phyloP scores from a whole-genome alignment of 2,113 vertebrate genomes.

The Chinchilla lanigera region DNA sequence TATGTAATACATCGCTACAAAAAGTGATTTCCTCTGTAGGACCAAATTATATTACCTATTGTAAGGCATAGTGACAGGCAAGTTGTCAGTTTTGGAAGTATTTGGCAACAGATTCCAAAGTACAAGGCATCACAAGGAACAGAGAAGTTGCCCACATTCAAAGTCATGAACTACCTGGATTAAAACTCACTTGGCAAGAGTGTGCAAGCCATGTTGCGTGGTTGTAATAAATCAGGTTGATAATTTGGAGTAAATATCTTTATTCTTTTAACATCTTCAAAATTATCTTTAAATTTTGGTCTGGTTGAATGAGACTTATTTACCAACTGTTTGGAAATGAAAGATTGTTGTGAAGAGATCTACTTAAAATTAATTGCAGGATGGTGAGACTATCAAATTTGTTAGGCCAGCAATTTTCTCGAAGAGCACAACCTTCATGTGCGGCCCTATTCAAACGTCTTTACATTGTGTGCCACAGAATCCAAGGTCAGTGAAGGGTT shows the following conservation, averaged over 20 bases:
- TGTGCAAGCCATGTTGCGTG: background rate
- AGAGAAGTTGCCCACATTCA: background rate
- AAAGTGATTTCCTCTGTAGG: background rate
- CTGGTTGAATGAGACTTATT: background rate
- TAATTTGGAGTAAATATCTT: background rate
- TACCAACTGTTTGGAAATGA: background rate
- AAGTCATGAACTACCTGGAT: background rate
- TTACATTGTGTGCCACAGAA: background rate
- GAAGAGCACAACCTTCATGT: background rate
- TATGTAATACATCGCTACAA: background rate
- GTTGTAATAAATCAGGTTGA: background rate
- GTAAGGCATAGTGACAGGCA: background rate
- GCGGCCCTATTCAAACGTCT: background rate
- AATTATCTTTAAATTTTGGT: background rate
- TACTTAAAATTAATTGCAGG: background rate
- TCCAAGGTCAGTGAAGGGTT: background rate
- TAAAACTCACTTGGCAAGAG: background rate
- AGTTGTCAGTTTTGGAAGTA: background rate
- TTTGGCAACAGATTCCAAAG: constrained; percentile 12
- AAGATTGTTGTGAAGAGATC: background rate
- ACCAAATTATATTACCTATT: background rate
- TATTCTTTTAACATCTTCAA: background rate
- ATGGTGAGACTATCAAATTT: background rate
- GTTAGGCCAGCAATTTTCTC: background rate
- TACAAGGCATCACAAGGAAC: background rate